Base-by-base conservation (phyloP, 2,888 invertebrate genomes). In the Trissonchulus sp. region DNA sequence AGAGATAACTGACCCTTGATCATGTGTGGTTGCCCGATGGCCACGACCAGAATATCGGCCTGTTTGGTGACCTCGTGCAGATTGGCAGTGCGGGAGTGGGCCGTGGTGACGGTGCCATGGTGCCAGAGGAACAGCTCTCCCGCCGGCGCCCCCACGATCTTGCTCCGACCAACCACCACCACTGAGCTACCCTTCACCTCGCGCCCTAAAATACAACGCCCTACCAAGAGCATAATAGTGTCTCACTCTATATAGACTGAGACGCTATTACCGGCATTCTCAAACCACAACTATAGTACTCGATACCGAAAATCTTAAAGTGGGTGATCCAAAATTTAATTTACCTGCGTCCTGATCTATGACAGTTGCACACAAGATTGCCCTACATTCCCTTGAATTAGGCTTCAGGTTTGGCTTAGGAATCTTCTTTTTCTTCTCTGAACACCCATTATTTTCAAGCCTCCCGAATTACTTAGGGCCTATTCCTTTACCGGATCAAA, bases 11-110 rank as follows among this genome's bases (percentile, higher is more conserved):
- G 23, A 76, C 92, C 94, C 84, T 92, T 92, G 1, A 99, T 94
- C 87, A 95, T 89, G 86, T 94, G 90, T 0, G 94, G 88, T 80
- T 90, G 89, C 0, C 98, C 98, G 81, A 98, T 93, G 0, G 91
- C 99, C 35, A 96, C 97, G n/a, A 99, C 93, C 73, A 99, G 86
- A 82, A 99, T 94, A 84, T 99, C 99, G 8, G 97, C 98, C 72
- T 81, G 79, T 30, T 83, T 80, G 79, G 84, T 77, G 23, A 79
- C 76, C n/a, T 80, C 79, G 36, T 79, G 78, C 72, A 84, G 73
- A 72, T 84, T 78, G 35, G 73, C 73, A 0, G 98, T 98, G 87
- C 90, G 92, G 0, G 98, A 97, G 86, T 99, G 99, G 82, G 98
- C 98, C 60, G 94, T 90, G 0, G 98, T 98, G 1, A 97, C 96